These are phyloP conservation scores for Procambarus virginalis DNA, from an alignment of 1,140 invertebrate species.

Conservation along the genomic window DNA sequence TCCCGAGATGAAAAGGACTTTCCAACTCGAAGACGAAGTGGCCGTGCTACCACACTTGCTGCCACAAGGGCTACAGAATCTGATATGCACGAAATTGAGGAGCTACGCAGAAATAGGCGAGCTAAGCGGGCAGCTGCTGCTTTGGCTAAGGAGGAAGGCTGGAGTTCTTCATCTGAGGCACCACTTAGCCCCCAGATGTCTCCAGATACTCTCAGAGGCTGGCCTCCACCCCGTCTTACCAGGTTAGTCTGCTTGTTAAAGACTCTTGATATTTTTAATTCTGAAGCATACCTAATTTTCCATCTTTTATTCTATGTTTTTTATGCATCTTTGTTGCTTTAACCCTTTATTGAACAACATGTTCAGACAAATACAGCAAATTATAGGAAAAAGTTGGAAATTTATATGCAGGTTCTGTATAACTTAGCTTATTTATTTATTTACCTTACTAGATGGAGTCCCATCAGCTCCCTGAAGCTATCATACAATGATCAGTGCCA, in stretches of 20 bases:
- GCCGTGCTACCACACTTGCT: slow-evolving; percentile 65
- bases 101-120: slow-evolving; percentile 58
- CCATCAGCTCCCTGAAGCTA: too few species aligned
- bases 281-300: neutral
- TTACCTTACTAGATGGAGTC: too few species aligned
- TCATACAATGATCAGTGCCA: too few species aligned
- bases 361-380: too few species aligned
- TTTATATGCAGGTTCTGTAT: too few species aligned
- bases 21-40: slow-evolving; percentile 56
- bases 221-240: slow-evolving; percentile 68
- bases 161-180: slow-evolving; percentile 68
- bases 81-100: slow-evolving; percentile 67
- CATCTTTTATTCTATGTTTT: neutral
- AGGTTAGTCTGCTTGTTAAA: slow-evolving; percentile 44
- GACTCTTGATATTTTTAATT: neutral
- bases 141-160: slow-evolving; percentile 65
- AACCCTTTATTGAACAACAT: too few species aligned
- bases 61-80: slow-evolving; percentile 68
- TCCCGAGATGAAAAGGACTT: slow-evolving; percentile 8
- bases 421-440: too few species aligned
- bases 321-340: neutral
- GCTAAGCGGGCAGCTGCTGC: slow-evolving; percentile 66
- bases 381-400: too few species aligned
- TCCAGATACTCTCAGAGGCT: slow-evolving; percentile 68
- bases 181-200: slow-evolving; percentile 69